phyloP scores from a whole-genome alignment of 1,140 invertebrate genomes.

The Linepithema humile region DNA sequence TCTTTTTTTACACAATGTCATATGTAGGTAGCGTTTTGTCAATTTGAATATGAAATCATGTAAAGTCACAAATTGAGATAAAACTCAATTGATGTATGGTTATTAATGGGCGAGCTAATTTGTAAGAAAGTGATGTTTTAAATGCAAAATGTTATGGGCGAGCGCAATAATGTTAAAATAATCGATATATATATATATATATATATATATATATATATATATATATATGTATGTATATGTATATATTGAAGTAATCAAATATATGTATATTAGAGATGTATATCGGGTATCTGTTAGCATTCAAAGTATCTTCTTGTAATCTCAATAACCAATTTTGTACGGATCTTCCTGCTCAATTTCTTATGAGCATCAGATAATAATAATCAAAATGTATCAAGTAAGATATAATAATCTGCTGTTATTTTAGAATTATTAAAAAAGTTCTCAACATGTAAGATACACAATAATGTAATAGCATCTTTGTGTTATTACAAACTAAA shows the following conservation, averaged over 20 bases:
- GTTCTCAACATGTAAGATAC: neutral
- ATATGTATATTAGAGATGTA: conserved; percentile 28
- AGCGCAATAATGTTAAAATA: conserved; percentile 61
- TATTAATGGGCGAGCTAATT: neutral
- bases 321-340: neutral
- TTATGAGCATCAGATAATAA: neutral
- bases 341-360: neutral
- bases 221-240: too few relatives aligned
- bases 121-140: conserved; percentile 44
- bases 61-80: neutral
- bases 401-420: neutral
- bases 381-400: neutral
- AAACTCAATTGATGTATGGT: neutral
- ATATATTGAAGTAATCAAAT: too few relatives aligned
- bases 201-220: too few relatives aligned
- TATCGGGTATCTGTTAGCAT: neutral
- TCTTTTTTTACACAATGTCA: neutral
- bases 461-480: neutral
- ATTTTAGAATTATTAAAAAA: neutral
- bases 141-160: conserved; percentile 48
- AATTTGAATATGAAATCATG: conserved; percentile 9
- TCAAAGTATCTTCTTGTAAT: neutral
- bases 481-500: neutral
- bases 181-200: conserved; percentile 12
- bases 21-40: neutral